These are phyloP conservation scores for Origma solitaria DNA, from an alignment of 2,113 vertebrate genomes.

Conservation along the genomic window DNA sequence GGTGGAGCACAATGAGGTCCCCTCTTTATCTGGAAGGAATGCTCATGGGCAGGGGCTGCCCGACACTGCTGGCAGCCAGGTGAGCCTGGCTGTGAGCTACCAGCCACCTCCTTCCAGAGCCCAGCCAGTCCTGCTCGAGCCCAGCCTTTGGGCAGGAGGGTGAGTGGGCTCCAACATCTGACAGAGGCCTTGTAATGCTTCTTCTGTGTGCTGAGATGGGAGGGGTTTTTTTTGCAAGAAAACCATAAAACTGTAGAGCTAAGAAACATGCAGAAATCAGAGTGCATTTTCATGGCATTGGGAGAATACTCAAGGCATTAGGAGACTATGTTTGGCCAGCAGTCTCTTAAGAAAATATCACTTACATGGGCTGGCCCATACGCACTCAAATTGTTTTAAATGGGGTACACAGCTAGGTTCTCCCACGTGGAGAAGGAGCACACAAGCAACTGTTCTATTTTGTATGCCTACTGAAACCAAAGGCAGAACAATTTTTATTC, in stretches of 20 bases:
- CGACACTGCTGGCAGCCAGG: background rate
- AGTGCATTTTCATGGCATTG: background rate
- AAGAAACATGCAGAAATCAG: background rate
- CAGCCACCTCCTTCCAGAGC: fast-evolving
- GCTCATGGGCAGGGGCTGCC: background rate
- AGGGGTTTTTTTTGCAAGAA: background rate
- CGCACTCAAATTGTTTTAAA: background rate
- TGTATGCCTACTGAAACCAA: background rate
- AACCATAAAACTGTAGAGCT: background rate
- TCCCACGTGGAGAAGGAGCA: background rate
- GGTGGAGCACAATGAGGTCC: fast-evolving
- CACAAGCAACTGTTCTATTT: background rate
- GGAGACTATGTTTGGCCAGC: background rate
- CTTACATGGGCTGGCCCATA: background rate
- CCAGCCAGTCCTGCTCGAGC: background rate
- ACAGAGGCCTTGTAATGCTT: background rate
- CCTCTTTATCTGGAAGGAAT: fast-evolving
- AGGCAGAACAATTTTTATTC: background rate
- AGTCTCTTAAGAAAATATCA: background rate
- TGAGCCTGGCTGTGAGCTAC: background rate
- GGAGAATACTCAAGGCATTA: background rate
- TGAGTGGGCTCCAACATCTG: background rate
- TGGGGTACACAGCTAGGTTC: background rate
- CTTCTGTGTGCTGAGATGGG: background rate
- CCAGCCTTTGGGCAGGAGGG: background rate